Evolutionary conservation across 2,888 invertebrate species (phyloP).

Genomic region (Phalera bucephala): DNA sequence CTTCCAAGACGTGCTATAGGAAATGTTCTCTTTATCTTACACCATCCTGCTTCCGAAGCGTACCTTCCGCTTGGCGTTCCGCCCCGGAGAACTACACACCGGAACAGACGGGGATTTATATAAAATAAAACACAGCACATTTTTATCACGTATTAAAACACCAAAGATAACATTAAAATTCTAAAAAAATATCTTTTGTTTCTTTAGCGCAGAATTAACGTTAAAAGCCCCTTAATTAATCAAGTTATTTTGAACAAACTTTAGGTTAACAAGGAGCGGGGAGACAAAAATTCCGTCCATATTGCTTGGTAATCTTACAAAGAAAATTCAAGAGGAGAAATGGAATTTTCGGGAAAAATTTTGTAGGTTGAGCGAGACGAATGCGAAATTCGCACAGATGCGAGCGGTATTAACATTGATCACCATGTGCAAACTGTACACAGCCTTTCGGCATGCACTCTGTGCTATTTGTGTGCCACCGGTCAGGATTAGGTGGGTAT

Average conservation of each 20-base stretch:
- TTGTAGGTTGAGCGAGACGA: no score
- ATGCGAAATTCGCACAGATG: no score
- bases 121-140: constrained; percentile 52
- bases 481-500: constrained; percentile 75
- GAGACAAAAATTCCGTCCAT: no score
- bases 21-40: constrained; percentile 82
- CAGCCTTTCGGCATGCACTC: constrained; percentile 70
- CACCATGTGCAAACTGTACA: constrained; percentile 73
- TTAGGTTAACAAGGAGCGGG: background rate
- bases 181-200: no score
- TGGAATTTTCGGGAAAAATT: no score
- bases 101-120: constrained; percentile 69
- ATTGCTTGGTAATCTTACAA: no score
- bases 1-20: constrained; percentile 76
- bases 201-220: background rate
- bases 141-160: constrained; percentile 36
- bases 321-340: no score
- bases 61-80: constrained; percentile 71
- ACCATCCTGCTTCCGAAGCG: constrained; percentile 77
- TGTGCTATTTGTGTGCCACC: constrained; percentile 67
- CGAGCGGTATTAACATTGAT: constrained; percentile 79
- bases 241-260: constrained; percentile 1
- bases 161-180: constrained; percentile 1
- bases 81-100: constrained; percentile 63
- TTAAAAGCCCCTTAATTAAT: constrained; percentile 3